Evolutionary conservation across 2,797 vertebrate species (phyloP).

Genomic region (Alcedo quadribrachys): DNA sequence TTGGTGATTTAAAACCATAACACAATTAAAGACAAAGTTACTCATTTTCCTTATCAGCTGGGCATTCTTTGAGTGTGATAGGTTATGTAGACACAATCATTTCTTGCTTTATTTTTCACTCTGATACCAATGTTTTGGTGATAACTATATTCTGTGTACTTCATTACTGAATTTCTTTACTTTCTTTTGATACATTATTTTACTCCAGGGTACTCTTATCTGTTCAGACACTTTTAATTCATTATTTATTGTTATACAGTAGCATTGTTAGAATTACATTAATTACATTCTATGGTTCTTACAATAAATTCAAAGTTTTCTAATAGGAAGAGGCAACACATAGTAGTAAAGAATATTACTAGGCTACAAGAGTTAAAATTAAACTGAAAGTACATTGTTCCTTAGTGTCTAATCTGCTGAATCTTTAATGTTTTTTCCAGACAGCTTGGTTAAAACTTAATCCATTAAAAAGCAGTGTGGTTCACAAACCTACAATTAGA

Average conservation of each 20-base stretch:
- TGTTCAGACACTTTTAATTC: not conserved
- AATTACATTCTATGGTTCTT: constrained; percentile 16
- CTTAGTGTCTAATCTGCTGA: constrained; percentile 25
- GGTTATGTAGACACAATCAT: not conserved
- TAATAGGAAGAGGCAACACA: not conserved
- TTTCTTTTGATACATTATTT: constrained; percentile 14
- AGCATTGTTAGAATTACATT: not conserved
- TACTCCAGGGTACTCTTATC: not conserved
- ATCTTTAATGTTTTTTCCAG: constrained; percentile 18
- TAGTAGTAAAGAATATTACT: not conserved
- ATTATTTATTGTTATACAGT: not conserved
- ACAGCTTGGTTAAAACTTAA: constrained; percentile 15
- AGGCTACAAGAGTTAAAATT: constrained; percentile 10
- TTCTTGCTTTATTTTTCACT: not conserved
- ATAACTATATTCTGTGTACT: not conserved
- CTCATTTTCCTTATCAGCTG: not conserved
- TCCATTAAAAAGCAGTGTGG: not conserved
- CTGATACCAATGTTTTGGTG: not conserved
- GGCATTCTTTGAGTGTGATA: not conserved
- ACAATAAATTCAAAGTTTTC: constrained; percentile 28
- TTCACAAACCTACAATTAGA: constrained; percentile 15
- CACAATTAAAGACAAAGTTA: not conserved
- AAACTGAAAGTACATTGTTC: not conserved
- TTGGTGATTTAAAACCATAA: not conserved
- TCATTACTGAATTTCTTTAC: not conserved